Base-by-base conservation (phyloP, 2,888 invertebrate species). In the Ochlodes sylvanus region DNA sequence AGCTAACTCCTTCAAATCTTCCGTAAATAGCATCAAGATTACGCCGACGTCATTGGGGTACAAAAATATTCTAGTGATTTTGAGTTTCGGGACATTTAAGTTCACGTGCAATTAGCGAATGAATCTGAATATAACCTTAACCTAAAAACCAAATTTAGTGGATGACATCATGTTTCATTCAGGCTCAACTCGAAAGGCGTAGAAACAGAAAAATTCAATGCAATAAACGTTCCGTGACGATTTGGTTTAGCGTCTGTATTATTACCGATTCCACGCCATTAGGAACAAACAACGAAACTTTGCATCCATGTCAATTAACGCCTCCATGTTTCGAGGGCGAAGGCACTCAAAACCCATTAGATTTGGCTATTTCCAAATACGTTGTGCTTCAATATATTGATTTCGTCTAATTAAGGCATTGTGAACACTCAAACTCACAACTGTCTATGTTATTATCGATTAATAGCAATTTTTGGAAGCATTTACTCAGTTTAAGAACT, bases 211-310 rank as follows among this genome's bases (percentile, higher is more conserved):
- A 71, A 70, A 69, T 65, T 61, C 69, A 73, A 75, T 70, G 69
- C 68, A 75, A 78, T 83, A 80, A 86, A 47, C 78, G 74, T 65
- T 71, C 81, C 85, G 81, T 87, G 85, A 84, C 82, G 77, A 74
- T 81, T 83, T 79, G 80, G 73, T 75, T 77, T 77, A 80, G 73
- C 77, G 72, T 76, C 76, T 70, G 72, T 73, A 81, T 83, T 80
- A 88, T 89, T 88, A 88, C 75, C 81, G 76, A 89, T 89, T 86
- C 79, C 79, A 88, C 83, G 87, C 75, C 69, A 7, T 7, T 47
- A 44, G 64, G 78, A 80, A 75, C 72, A 70, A 78, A 76, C 77
- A 79, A 76, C 76, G 71, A 73, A 75, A 76, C 69, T 76, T 79
- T 76, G 76, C 79, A 76, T 62, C 15, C 10, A 41, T 34, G 56